Percentiles rank a stretch among this genome's conserved stretches.
These are phyloP conservation scores for Protophormia terraenovae DNA, from an alignment of 2,888 invertebrate species.

Conservation along the genomic window DNA sequence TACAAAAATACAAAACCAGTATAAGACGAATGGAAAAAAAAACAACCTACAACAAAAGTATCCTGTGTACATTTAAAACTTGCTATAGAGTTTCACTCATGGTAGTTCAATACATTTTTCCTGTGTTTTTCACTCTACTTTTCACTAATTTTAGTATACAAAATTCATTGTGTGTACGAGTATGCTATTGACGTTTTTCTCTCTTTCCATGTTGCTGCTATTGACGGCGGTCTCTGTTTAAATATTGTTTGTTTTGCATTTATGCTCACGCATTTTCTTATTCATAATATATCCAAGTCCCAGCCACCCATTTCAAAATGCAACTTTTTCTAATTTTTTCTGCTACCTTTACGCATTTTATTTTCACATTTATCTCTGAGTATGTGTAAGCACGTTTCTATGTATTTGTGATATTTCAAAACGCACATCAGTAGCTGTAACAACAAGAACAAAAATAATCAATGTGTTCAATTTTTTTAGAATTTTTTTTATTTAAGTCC, in stretches of 20 bases:
- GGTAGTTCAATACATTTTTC: not conserved
- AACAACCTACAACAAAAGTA: not conserved
- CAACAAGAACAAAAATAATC: conserved; percentile 52
- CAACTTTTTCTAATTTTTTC: not conserved
- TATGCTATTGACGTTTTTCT: conserved; percentile 28
- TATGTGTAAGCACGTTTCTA: not conserved
- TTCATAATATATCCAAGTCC: not conserved
- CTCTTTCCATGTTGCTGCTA: conserved; percentile 24
- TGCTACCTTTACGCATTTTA: conserved; percentile 60
- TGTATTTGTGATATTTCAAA: conserved; percentile 32
- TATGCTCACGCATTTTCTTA: conserved; percentile 60
- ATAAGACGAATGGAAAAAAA: conserved; percentile 1
- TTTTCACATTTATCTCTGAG: conserved; percentile 46
- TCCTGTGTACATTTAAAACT: conserved; percentile 30
- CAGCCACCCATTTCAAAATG: not conserved
- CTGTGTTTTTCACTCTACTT: not conserved
- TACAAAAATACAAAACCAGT: not conserved
- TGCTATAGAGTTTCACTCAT: not conserved
- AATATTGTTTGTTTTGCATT: conserved; percentile 55
- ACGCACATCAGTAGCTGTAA: no score
- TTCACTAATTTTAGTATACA: not conserved
- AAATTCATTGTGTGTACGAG: conserved; percentile 26
- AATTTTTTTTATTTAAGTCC: not conserved
- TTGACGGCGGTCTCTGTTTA: conserved; percentile 13
- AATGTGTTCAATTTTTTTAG: conserved; percentile 58